Percentiles rank a stretch among this genome's conserved stretches.
Conservation (phyloP, 1,140 invertebrate species). For the Chrysomallon squamiferum region DNA sequence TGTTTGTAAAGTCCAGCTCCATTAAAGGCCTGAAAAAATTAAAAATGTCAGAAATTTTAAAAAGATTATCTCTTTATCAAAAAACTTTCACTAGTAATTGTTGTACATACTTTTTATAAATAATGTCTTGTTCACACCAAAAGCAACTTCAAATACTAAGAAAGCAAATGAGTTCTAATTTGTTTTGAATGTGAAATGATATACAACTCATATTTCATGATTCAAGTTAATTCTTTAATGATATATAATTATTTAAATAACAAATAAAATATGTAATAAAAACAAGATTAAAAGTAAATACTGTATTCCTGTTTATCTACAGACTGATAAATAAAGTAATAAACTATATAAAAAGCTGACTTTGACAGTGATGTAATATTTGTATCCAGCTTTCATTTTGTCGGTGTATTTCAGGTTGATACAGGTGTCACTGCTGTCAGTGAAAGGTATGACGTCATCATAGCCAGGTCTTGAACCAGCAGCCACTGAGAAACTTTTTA, state of each 20-base stretch:
- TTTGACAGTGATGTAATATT: conserved; percentile 36
- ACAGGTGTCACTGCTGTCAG: conserved; percentile 17
- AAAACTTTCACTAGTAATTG: background rate
- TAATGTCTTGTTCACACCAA: background rate
- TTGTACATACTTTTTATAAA: background rate
- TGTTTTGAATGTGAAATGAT: background rate
- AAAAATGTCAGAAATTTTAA: background rate
- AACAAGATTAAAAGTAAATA: too few species aligned
- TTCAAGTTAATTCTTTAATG: background rate
- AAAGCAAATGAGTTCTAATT: background rate
- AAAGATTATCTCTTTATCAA: background rate
- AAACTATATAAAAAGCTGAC: too few species aligned
- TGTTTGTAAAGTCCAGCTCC: conserved; percentile 27
- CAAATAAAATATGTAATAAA: too few species aligned
- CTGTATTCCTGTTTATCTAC: too few species aligned
- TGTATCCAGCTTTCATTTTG: conserved; percentile 27
- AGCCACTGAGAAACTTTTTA: conserved; percentile 28
- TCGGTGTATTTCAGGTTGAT: conserved; percentile 8
- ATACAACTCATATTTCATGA: background rate
- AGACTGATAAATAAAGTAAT: too few species aligned
- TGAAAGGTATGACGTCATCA: conserved; percentile 27
- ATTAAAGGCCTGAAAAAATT: conserved; percentile 29
- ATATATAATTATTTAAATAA: too few species aligned
- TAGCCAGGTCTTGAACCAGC: conserved; percentile 36
- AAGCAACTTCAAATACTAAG: background rate